Percentiles rank a stretch among this genome's conserved stretches.
Conservation (phyloP, 2,113 vertebrate species). For the Onychorhynchus coronatus region DNA sequence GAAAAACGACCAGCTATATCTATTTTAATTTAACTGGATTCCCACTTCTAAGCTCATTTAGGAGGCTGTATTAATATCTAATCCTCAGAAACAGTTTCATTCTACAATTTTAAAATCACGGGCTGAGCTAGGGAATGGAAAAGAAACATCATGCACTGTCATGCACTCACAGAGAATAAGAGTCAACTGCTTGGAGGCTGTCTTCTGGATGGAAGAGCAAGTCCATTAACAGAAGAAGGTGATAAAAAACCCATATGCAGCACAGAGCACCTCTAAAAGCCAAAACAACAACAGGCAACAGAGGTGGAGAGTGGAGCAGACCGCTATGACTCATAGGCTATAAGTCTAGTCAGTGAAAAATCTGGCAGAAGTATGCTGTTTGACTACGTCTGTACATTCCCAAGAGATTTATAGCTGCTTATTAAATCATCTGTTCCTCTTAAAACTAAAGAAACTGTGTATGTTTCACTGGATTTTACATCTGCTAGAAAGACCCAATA, state of each 20-base stretch:
- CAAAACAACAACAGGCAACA: constrained; percentile 21
- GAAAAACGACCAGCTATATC: neutral
- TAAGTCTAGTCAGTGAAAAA: constrained; percentile 43
- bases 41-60: neutral
- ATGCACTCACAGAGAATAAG: neutral
- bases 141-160: neutral
- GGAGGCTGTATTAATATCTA: neutral
- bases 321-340: neutral
- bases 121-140: neutral
- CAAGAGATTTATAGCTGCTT: constrained; percentile 53
- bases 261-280: neutral
- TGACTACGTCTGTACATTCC: constrained; percentile 33
- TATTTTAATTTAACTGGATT: neutral
- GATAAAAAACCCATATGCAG: neutral
- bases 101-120: neutral
- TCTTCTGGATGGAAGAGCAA: neutral
- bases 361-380: constrained; percentile 25
- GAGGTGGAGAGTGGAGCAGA: constrained; percentile 27
- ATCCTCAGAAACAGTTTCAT: neutral
- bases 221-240: neutral
- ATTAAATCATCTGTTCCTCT: constrained; percentile 54
- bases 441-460: constrained; percentile 22
- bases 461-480: constrained; percentile 36
- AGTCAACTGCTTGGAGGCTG: neutral
- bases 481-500: constrained; percentile 2